These are phyloP conservation scores for Andrena dorsata DNA, from an alignment of 2,888 invertebrate genomes.

Conservation along the genomic window DNA sequence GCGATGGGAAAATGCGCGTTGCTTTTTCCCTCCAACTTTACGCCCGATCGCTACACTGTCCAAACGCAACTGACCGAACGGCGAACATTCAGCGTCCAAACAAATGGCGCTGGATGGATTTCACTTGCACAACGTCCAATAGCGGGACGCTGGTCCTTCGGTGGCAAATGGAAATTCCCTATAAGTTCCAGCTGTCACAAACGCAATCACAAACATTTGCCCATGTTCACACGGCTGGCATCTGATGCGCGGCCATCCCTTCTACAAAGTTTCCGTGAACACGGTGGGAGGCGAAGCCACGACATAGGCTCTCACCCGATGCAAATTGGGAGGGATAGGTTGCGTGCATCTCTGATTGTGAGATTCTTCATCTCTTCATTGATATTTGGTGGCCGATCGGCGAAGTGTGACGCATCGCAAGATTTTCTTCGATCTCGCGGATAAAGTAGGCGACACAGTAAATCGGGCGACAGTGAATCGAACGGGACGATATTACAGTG, in stretches of 20 bases:
- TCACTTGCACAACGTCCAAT: slow-evolving; percentile 20
- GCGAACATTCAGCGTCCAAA: slow-evolving; percentile 65
- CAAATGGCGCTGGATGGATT: slow-evolving; percentile 63
- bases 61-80: slow-evolving; percentile 51
- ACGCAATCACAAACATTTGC: no score
- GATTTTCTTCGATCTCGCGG: slow-evolving; percentile 1
- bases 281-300: no score
- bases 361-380: not conserved
- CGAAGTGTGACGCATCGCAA: slow-evolving; percentile 22
- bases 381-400: slow-evolving; percentile 35
- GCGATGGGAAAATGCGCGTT: slow-evolving; percentile 21
- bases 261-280: no score
- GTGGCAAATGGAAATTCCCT: slow-evolving; percentile 20
- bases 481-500: slow-evolving; percentile 48
- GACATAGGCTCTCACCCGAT: no score
- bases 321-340: not conserved
- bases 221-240: no score
- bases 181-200: slow-evolving; percentile 1
- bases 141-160: not conserved
- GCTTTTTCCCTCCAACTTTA: slow-evolving; percentile 10
- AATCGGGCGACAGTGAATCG: slow-evolving; percentile 35
- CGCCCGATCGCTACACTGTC: slow-evolving; percentile 31
- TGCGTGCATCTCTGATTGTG: not conserved
- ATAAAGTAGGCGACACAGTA: not conserved
- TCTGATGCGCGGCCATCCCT: no score